phyloP scores from a whole-genome alignment of 2,888 invertebrate genomes.

The Sympetrum striolatum region DNA sequence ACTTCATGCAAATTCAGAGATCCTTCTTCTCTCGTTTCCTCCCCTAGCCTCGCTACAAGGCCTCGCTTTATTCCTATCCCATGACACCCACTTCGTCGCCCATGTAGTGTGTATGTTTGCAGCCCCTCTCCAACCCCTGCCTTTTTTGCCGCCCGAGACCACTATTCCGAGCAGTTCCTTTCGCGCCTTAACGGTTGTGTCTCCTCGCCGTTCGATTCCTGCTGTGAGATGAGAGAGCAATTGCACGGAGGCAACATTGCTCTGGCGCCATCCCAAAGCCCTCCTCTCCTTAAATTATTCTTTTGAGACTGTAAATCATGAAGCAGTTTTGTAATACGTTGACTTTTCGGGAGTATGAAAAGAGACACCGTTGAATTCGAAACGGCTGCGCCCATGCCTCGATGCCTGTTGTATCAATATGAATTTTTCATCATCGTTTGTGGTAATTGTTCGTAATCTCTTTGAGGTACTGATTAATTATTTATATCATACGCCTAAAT shows the following conservation, averaged over 20 bases:
- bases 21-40: background rate
- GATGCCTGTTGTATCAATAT: no score
- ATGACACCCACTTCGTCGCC: background rate
- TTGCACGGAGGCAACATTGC: background rate
- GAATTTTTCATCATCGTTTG: no score
- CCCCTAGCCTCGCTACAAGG: background rate
- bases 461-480: no score
- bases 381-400: no score
- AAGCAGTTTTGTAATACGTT: no score
- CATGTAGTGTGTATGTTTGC: background rate
- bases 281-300: background rate
- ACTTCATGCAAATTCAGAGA: constrained; percentile 38
- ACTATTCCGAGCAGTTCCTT: background rate
- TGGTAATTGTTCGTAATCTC: no score
- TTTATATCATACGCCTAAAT: no score
- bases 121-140: background rate
- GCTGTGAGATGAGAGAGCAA: background rate
- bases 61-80: background rate
- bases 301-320: no score
- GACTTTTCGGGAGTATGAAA: no score
- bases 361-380: no score
- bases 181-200: background rate
- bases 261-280: background rate
- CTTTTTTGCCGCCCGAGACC: background rate
- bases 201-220: background rate